These are phyloP conservation scores for Paramuricea clavata DNA, from an alignment of 92 coral and sea anemone genomes.

Conservation along the genomic window DNA sequence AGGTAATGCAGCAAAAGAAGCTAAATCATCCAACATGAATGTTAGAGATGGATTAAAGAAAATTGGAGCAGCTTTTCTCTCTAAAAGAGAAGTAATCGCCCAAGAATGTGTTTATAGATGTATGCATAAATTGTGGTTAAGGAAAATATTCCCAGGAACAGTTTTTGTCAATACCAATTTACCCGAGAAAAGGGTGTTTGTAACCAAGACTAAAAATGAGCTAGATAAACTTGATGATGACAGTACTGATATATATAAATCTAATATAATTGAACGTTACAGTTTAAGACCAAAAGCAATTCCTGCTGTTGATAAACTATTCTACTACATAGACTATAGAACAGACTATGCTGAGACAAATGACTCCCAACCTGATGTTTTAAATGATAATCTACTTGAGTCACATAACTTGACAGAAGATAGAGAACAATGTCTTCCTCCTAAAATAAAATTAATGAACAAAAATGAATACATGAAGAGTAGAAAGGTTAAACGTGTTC, in stretches of 20 bases:
- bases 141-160: not conserved
- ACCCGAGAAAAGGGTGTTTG: not conserved
- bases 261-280: too few relatives aligned
- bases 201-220: too few relatives aligned
- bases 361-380: not conserved
- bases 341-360: not conserved
- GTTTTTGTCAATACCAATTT: not conserved
- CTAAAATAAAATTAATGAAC: not conserved
- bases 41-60: not conserved
- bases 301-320: not conserved
- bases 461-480: too few relatives aligned
- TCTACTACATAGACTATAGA: not conserved
- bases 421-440: not conserved
- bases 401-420: not conserved
- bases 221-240: not conserved
- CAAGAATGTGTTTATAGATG: not conserved
- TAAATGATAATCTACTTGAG: slow-evolving; percentile 8
- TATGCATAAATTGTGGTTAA: not conserved
- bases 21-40: not conserved
- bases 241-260: not conserved
- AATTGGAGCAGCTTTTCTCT: not conserved
- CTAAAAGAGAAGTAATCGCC: not conserved
- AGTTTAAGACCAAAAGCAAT: too few relatives aligned
- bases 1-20: not conserved
- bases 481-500: too few relatives aligned